Evolutionary conservation across 2,888 invertebrate genomes (phyloP).

Genomic region (Empis stercorea): DNA sequence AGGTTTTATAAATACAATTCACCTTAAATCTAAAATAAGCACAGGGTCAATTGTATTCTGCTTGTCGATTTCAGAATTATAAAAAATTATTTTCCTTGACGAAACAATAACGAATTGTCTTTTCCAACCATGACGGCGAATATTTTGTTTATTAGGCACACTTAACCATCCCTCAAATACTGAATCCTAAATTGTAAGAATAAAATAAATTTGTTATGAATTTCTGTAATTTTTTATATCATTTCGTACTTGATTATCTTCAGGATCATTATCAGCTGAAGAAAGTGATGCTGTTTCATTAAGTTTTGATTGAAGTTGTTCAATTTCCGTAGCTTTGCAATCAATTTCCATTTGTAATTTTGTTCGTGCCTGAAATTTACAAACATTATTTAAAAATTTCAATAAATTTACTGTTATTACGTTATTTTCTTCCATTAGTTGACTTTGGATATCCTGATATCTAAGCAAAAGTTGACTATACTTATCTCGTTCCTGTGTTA

Average conservation of each 20-base stretch:
- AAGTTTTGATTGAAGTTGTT: slow-evolving; percentile 77
- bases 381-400: not conserved
- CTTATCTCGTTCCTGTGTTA: slow-evolving; percentile 88
- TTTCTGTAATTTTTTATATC: not conserved
- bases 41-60: slow-evolving; percentile 82
- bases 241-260: slow-evolving; percentile 42
- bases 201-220: slow-evolving; percentile 9
- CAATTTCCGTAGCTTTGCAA: slow-evolving; percentile 92
- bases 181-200: slow-evolving; percentile 43
- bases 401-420: slow-evolving; percentile 26
- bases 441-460: slow-evolving; percentile 75
- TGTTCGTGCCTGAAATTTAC: slow-evolving; percentile 38
- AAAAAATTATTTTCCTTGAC: slow-evolving; percentile 93
- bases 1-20: slow-evolving; percentile 14
- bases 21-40: slow-evolving; percentile 92
- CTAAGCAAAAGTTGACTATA: slow-evolving; percentile 76
- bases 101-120: slow-evolving; percentile 95
- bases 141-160: slow-evolving; percentile 90
- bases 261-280: slow-evolving; percentile 77
- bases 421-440: slow-evolving; percentile 68
- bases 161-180: slow-evolving; percentile 93
- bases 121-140: slow-evolving; percentile 90
- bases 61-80: slow-evolving; percentile 87
- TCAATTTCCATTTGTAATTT: slow-evolving; percentile 92
- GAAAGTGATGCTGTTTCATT: slow-evolving; percentile 85